These are phyloP conservation scores for Oophaga sylvatica DNA, from an alignment of 2,797 vertebrate species.

Conservation along the genomic window DNA sequence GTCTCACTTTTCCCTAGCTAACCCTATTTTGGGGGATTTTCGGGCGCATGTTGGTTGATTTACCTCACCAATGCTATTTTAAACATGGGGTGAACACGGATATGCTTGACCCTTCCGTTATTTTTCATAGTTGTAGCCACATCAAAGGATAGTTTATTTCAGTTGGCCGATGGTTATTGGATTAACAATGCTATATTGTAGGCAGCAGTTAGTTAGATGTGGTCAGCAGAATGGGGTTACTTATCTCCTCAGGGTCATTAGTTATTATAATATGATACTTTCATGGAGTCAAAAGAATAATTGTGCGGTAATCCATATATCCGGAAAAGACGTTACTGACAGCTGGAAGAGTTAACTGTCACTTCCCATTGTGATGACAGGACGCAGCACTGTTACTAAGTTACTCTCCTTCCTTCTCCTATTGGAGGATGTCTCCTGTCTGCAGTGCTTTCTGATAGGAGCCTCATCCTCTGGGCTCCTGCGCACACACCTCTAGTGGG, in stretches of 20 bases:
- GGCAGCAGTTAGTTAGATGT: neutral
- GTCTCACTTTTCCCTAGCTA: too few relatives aligned
- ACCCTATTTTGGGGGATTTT: too few relatives aligned
- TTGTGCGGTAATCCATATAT: neutral
- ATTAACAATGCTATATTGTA: neutral
- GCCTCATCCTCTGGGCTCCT: constrained; percentile 52
- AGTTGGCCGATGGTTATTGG: neutral
- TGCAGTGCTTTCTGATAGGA: constrained; percentile 62
- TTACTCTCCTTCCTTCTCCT: constrained; percentile 14
- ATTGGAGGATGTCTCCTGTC: constrained; percentile 45
- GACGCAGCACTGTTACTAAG: constrained; percentile 46
- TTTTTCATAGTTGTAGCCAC: neutral
- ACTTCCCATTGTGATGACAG: constrained; percentile 47
- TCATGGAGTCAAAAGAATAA: neutral
- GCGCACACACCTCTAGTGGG: constrained; percentile 64
- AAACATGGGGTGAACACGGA: too few relatives aligned
- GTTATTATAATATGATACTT: neutral
- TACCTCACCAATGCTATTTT: too few relatives aligned
- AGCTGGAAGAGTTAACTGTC: constrained; percentile 49
- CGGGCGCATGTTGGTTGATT: too few relatives aligned
- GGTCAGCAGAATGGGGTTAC: neutral
- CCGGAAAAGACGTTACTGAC: neutral
- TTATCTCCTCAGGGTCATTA: neutral
- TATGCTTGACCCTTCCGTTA: too few relatives aligned
- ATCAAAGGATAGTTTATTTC: neutral